Percentiles rank a stretch among this genome's conserved stretches.
Conservation (phyloP, 2,113 vertebrate species). For the Nothoprocta perdicaria region DNA sequence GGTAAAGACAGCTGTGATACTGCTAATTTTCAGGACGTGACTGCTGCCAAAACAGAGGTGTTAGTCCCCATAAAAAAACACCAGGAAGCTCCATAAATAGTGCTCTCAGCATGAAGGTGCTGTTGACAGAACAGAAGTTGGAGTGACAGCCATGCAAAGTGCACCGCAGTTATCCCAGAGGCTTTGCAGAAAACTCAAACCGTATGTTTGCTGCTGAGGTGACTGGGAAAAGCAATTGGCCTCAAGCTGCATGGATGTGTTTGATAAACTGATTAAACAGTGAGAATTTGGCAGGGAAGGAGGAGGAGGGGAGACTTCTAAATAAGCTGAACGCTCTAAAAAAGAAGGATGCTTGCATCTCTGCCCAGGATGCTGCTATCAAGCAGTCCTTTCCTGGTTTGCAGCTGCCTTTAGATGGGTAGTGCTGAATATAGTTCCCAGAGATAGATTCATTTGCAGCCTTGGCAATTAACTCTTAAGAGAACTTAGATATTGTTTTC, state of each 20-base stretch:
- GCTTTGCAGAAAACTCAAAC: background rate
- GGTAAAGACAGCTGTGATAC: slow-evolving; percentile 21
- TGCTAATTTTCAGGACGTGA: slow-evolving; percentile 46
- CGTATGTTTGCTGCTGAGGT: background rate
- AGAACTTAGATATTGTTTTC: background rate
- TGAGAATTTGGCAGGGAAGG: background rate
- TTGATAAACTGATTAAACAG: slow-evolving; percentile 36
- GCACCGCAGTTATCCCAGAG: background rate
- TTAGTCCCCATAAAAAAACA: background rate
- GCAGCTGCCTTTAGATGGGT: slow-evolving; percentile 3
- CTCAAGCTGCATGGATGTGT: background rate
- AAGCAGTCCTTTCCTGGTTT: background rate
- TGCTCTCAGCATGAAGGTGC: background rate
- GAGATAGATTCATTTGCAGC: background rate
- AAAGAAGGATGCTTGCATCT: background rate
- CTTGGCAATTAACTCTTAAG: background rate
- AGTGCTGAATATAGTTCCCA: background rate
- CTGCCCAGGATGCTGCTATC: background rate
- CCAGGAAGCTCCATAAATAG: slow-evolving; percentile 45
- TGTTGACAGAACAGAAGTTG: slow-evolving; percentile 1
- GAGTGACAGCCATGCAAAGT: slow-evolving; percentile 12
- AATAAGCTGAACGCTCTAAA: background rate
- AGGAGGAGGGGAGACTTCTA: background rate
- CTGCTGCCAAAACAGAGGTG: slow-evolving; percentile 39
- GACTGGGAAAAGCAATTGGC: background rate